Evolutionary conservation across 2,113 vertebrate genomes (phyloP).

Genomic region (Xiphophorus hellerii): DNA sequence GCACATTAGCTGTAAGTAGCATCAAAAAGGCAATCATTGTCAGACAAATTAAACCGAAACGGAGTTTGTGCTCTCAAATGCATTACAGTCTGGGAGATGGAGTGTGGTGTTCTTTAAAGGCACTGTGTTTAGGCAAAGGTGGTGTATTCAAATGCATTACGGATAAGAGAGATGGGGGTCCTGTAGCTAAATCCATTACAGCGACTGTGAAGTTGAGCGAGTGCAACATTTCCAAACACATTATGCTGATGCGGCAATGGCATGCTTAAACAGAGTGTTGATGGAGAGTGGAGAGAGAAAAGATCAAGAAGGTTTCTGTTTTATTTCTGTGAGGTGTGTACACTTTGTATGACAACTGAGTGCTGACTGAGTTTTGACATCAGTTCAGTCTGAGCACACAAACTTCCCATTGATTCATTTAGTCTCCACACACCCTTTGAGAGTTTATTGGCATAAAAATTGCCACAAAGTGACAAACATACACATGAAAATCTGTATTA

Average conservation of each 20-base stretch:
- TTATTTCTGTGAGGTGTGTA: slow-evolving; percentile 70
- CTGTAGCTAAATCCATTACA: slow-evolving; percentile 74
- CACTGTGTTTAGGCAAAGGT: slow-evolving; percentile 60
- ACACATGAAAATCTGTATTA: not conserved
- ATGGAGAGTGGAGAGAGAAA: slow-evolving; percentile 65
- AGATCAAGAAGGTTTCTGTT: slow-evolving; percentile 77
- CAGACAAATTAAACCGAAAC: slow-evolving; percentile 69
- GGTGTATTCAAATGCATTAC: slow-evolving; percentile 73
- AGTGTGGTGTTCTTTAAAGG: slow-evolving; percentile 76
- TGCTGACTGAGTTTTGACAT: slow-evolving; percentile 77
- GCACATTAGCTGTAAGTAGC: slow-evolving; percentile 61
- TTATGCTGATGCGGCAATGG: slow-evolving; percentile 68
- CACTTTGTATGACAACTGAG: slow-evolving; percentile 60
- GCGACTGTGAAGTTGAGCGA: slow-evolving; percentile 63
- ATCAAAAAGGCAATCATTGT: slow-evolving; percentile 61
- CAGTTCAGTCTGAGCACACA: slow-evolving; percentile 72
- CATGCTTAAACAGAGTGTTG: slow-evolving; percentile 73
- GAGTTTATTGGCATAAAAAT: slow-evolving; percentile 18
- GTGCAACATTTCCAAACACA: slow-evolving; percentile 81
- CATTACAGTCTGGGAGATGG: slow-evolving; percentile 51
- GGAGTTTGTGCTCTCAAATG: slow-evolving; percentile 40
- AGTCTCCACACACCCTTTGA: slow-evolving; percentile 31
- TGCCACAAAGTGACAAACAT: slow-evolving; percentile 7
- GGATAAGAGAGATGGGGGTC: slow-evolving; percentile 60
- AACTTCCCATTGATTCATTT: slow-evolving; percentile 54